These are phyloP conservation scores for Crocidura indochinensis DNA, from an alignment of 2,797 vertebrate species.

Conservation along the genomic window DNA sequence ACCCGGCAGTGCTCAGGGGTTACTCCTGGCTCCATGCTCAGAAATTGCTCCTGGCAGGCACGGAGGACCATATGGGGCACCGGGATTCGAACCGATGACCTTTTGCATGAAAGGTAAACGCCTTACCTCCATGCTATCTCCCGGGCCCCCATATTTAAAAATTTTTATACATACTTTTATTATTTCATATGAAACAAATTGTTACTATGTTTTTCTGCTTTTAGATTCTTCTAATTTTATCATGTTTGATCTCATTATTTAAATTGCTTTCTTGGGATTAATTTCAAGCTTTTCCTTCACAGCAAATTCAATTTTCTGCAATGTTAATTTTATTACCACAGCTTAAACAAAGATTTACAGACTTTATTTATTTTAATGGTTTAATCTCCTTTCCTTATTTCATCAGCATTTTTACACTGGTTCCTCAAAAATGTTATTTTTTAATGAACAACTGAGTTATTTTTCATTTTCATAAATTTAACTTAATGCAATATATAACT, in stretches of 20 bases:
- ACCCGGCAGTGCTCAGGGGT: too few relatives aligned
- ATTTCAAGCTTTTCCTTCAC: conserved; percentile 7
- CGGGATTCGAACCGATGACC: too few relatives aligned
- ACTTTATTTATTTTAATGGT: not conserved
- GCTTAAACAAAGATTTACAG: not conserved
- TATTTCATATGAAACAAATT: too few relatives aligned
- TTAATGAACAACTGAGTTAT: not conserved
- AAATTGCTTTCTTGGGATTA: not conserved
- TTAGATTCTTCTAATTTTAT: too few relatives aligned
- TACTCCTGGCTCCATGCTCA: too few relatives aligned
- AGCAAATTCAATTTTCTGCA: not conserved
- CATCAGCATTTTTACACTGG: not conserved
- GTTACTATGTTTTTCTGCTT: too few relatives aligned
- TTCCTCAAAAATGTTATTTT: not conserved
- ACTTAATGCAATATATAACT: not conserved
- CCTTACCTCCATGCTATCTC: too few relatives aligned
- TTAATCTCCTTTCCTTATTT: not conserved
- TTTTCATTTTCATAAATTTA: not conserved
- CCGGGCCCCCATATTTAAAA: too few relatives aligned
- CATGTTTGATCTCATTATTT: not conserved
- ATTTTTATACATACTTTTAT: too few relatives aligned
- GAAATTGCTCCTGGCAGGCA: too few relatives aligned
- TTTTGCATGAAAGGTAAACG: too few relatives aligned
- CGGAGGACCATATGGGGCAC: too few relatives aligned
- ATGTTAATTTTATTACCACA: conserved; percentile 12